Evolutionary conservation across 1,140 invertebrate genomes (phyloP), one percentile per base, ranked within the genome.

Genomic region (Drosophila azteca): DNA sequence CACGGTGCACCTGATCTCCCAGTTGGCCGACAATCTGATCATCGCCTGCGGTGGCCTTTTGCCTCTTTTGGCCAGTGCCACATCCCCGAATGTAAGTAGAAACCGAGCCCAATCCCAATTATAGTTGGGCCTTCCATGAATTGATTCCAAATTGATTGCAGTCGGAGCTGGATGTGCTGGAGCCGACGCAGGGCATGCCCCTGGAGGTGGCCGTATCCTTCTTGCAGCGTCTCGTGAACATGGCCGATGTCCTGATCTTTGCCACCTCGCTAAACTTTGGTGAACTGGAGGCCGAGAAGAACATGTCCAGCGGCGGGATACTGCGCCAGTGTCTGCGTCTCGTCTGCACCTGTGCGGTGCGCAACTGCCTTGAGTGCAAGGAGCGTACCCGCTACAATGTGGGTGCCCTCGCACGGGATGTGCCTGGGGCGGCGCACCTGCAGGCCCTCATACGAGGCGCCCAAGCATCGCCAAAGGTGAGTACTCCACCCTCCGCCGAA

Each of bases 241-340:
- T 99, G 96, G 98, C 98, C 1, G 99, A 99, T 91, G 97, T 99
- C 17, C 94, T 99, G 44, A 98, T 99, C 69, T 99, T 99, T 93
- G 98, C 98, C 52, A 98, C 97, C 85, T 98, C 97, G 7, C 94
- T 99, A 41, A 99, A 98, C 93, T 99, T 99, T 91, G 96, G 96
- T 55, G 99, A 99, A 93, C 93, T 99, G 35, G 99, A 99, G 93
- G 97, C 98, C 0, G 99, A 99, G 92, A 99, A 99, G 93, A 99
- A 99, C 91, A 99, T 99, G 98, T 98, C 98, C n/a, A 97, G 96
- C 87, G 99, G 99, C 26, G 99, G 98, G 44, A 99, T 99, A 73
- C 92, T 99, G 11, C 93, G 99, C 66, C 99, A 99, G 93, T 99
- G 98, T 92, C 94, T 99, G 29, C 93, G 99, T 92, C 93, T 99